phyloP scores from a whole-genome alignment of 2,888 invertebrate species.

The Neoscelio sp. region DNA sequence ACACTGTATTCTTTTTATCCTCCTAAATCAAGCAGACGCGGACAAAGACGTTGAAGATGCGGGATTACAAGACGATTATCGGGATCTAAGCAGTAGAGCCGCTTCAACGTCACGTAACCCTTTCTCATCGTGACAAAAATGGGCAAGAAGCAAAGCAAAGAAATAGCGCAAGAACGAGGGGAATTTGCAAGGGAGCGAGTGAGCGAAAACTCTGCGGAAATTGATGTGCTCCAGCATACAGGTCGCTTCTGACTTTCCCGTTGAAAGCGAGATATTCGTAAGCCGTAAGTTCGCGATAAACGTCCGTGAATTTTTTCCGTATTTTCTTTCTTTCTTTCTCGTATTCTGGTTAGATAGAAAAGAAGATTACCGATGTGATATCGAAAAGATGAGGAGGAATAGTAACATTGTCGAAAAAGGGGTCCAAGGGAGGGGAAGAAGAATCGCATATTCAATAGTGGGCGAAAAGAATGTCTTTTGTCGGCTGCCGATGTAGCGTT shows the following conservation, averaged over 20 bases:
- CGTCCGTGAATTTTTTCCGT: conserved; percentile 22
- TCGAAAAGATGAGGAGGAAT: conserved; percentile 8
- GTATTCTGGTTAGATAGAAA: conserved; percentile 18
- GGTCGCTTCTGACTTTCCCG: conserved; percentile 7
- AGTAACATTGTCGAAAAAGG: conserved; percentile 9
- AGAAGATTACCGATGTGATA: conserved; percentile 33
- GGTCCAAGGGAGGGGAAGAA: too few relatives aligned
- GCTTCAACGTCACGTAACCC: conserved; percentile 6
- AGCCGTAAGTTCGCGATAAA: conserved; percentile 31
- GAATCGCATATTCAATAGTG: conserved; percentile 78
- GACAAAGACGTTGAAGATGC: conserved; percentile 1
- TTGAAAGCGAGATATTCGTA: conserved; percentile 31
- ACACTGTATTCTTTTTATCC: too few relatives aligned
- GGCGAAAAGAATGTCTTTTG: conserved; percentile 79
- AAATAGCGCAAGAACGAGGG: conserved; percentile 20
- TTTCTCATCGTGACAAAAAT: conserved; percentile 12
- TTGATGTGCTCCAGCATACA: conserved; percentile 34
- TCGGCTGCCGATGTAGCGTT: conserved; percentile 73
- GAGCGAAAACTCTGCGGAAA: conserved; percentile 7
- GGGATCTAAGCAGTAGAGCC: conserved; percentile 7
- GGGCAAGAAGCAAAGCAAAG: conserved; percentile 17
- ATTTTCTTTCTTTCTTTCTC: conserved; percentile 2
- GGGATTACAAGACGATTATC: conserved; percentile 39
- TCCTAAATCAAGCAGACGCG: conserved; percentile 22
- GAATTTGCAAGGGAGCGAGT: conserved; percentile 9